Base-by-base conservation (phyloP, 2,797 vertebrate genomes). In the Sebastes hubbsi region DNA sequence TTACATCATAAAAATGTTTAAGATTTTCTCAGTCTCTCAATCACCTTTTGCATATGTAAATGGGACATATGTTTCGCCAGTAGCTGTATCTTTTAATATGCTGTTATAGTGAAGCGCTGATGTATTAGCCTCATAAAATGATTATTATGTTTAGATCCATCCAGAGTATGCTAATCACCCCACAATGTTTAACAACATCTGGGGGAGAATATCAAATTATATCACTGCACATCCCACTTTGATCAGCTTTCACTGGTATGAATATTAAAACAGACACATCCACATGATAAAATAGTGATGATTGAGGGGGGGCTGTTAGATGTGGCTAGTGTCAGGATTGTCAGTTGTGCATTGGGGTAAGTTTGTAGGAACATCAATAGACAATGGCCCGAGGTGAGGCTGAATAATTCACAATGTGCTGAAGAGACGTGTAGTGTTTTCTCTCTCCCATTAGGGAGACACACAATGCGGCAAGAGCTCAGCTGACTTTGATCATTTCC, bases 91-190 rank as follows among this genome's bases (percentile, higher is more conserved):
- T 76, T 90, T 89, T 88, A 92, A 91, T 82, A 84, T 67, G 77
- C 83, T 69, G 62, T 86, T 69, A 81, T 75, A 77, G 76, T 84
- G 78, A 81, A 91, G 85, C 60, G 63, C 82, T 90, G 89, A 92
- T 92, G 83, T 87, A 93, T 93, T 89, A 86, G 84, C 82, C 90
- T 88, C 89, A 93, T 94, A 86, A 93, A 94, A 92, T 68, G 75
- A 91, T 93, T 86, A 91, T 91, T 88, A 89, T 66, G 42, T 88
- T 93, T 82, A 82, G 84, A 75, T 89, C 81, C 82, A 82, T 77
- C 72, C 64, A 62, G 60, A 86, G 77, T 81, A 75, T 82, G 82
- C 73, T 93, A 90, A 94, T 91, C 73, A 80, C 74, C 42, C 36
- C 2, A 66, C 70, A 75, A 84, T 86, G 87, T 82, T 94, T 85